Conservation (phyloP, 2,113 vertebrate species). For the Dicaeum eximium region DNA sequence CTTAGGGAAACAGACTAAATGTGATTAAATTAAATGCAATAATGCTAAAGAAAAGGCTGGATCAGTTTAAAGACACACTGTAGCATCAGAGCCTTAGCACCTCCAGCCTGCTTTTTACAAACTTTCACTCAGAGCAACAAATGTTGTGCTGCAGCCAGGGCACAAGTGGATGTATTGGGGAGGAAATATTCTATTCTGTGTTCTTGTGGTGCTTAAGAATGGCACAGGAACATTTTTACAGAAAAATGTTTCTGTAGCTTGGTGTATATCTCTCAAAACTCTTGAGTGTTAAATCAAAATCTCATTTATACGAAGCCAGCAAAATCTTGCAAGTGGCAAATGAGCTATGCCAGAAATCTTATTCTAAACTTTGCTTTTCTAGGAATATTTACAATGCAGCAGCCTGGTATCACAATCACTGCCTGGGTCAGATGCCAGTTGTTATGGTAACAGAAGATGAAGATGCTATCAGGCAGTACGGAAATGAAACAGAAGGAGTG, state of each 20-base stretch:
- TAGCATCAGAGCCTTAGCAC: neutral
- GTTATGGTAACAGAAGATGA: conserved; percentile 93
- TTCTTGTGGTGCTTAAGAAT: neutral
- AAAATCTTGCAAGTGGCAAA: neutral
- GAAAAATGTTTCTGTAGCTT: neutral
- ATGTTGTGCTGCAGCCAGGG: neutral
- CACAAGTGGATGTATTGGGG: neutral
- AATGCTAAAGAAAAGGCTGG: neutral
- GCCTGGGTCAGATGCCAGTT: conserved; percentile 82
- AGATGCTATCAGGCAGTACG: conserved; percentile 76
- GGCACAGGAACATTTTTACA: neutral
- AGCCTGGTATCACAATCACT: conserved; percentile 93
- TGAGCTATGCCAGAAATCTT: neutral
- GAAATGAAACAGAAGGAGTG: conserved; percentile 85
- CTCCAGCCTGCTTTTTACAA: neutral
- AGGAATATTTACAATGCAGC: conserved; percentile 93
- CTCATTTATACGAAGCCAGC: neutral
- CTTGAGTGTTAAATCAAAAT: neutral
- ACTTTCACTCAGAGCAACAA: neutral
- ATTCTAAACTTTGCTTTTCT: conserved; percentile 26
- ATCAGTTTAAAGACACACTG: neutral
- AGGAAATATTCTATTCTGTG: neutral
- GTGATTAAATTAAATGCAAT: neutral
- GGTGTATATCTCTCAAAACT: neutral
- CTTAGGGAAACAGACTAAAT: neutral